Evolutionary conservation across 92 coral and sea anemone genomes (phyloP).

Genomic region (Umimayanthus kanabou): DNA sequence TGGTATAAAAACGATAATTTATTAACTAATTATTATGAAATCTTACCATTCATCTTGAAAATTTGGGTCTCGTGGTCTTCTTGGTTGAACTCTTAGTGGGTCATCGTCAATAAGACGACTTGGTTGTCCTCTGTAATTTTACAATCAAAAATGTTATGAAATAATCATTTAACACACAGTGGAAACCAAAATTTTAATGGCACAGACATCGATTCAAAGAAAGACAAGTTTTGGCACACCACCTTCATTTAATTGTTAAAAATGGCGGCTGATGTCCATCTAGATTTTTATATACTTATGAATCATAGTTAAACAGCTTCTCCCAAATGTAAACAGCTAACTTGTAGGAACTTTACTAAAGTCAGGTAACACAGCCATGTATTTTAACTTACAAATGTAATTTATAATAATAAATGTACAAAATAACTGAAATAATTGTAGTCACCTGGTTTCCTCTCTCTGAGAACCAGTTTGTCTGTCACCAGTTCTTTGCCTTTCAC

Average conservation of each 20-base stretch:
- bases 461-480: constrained; percentile 45
- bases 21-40: background rate
- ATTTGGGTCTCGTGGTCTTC: constrained; percentile 73
- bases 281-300: no score
- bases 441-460: constrained; percentile 46
- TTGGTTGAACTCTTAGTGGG: constrained; percentile 83
- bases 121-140: constrained; percentile 47
- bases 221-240: no score
- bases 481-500: constrained; percentile 50
- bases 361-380: background rate
- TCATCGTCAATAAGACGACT: constrained; percentile 67
- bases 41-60: constrained; percentile 78
- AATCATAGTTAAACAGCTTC: no score
- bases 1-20: no score
- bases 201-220: no score
- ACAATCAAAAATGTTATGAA: background rate
- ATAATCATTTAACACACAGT: no score
- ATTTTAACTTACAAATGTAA: no score
- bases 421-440: background rate
- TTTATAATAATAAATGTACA: no score
- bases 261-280: no score
- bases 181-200: no score
- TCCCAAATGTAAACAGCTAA: no score
- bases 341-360: background rate
- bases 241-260: no score